Conservation (phyloP, 2,113 vertebrate species). For the Miniopterus natalensis region DNA sequence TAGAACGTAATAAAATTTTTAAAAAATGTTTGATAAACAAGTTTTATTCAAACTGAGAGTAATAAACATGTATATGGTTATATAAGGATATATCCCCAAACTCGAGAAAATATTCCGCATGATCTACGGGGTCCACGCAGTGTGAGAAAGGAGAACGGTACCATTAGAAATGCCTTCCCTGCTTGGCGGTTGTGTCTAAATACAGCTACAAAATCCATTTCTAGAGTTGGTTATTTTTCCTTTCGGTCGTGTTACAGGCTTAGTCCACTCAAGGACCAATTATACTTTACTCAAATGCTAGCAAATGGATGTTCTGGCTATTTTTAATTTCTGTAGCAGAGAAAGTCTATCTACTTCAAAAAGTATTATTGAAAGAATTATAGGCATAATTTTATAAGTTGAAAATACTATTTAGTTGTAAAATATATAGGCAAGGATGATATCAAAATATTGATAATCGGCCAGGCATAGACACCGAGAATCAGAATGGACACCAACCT, state of each 20-base stretch:
- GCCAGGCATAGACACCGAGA: neutral
- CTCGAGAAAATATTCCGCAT: neutral
- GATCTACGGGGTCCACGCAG: neutral
- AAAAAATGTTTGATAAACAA: neutral
- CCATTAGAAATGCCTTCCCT: neutral
- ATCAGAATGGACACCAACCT: neutral
- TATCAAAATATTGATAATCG: neutral
- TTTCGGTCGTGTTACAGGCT: neutral
- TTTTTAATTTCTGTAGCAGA: conserved; percentile 14
- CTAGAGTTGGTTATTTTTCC: neutral
- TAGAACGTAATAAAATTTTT: neutral
- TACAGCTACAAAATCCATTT: conserved; percentile 13
- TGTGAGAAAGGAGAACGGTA: neutral
- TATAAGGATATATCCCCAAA: neutral
- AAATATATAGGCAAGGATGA: neutral
- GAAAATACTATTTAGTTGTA: neutral
- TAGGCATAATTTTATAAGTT: neutral
- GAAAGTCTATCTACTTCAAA: conserved; percentile 12
- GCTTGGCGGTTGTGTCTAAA: neutral
- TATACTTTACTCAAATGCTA: neutral
- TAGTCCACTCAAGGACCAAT: neutral
- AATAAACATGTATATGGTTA: neutral
- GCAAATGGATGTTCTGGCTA: neutral
- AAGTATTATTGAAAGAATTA: neutral
- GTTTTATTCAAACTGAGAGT: neutral